phyloP scores from a whole-genome alignment of 2,113 vertebrate species.

The Heteronetta atricapilla region DNA sequence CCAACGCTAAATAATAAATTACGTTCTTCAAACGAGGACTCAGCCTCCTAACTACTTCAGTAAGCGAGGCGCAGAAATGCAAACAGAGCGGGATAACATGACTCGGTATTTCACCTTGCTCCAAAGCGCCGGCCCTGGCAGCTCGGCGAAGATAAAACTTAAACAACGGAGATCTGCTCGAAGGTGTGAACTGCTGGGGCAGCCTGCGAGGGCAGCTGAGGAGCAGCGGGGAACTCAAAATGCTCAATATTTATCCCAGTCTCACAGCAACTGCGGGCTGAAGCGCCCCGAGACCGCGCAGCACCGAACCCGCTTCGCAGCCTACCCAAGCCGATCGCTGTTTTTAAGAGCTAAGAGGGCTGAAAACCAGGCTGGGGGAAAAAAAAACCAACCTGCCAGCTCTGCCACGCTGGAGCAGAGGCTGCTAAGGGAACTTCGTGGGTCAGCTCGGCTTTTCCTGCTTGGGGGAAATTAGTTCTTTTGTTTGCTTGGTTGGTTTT shows the following conservation, averaged over 20 bases:
- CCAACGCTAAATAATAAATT: constrained; percentile 47
- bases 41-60: constrained; percentile 14
- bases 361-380: background rate
- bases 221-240: background rate
- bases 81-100: background rate
- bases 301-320: background rate
- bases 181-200: background rate
- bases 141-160: background rate
- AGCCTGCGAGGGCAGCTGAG: background rate
- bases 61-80: constrained; percentile 25
- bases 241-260: background rate
- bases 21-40: constrained; percentile 36
- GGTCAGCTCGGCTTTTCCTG: background rate
- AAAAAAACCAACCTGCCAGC: background rate
- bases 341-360: background rate
- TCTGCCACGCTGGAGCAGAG: background rate
- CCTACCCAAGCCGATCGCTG: background rate
- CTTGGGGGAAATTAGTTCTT: background rate
- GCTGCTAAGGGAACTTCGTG: background rate
- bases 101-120: background rate
- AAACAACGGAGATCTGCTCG: background rate
- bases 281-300: rapidly evolving
- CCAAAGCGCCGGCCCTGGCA: background rate
- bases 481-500: background rate
- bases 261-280: background rate